phyloP scores from a whole-genome alignment of 1,140 invertebrate genomes.

The Bombyx mori region ASM3026992v2 NC_085107.1:17713001-17713500 shows the following conservation, averaged over 20 bases:
- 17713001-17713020: too few species aligned
- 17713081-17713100: too few species aligned
- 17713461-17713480: conserved; percentile 67
- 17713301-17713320: conserved; percentile 62
- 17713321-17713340: conserved; percentile 49
- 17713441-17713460: conserved; percentile 24
- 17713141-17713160: too few species aligned
- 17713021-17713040: too few species aligned
- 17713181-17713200: too few species aligned
- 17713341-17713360: conserved; percentile 53
- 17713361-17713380: conserved; percentile 59
- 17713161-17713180: too few species aligned
- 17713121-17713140: too few species aligned
- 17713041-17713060: too few species aligned
- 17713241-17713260: conserved; percentile 35
- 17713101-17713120: too few species aligned
- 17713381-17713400: conserved; percentile 68
- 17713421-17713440: conserved; percentile 49
- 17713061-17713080: too few species aligned
- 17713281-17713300: conserved; percentile 23
- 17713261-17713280: neutral
- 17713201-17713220: conserved; percentile 10
- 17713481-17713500: conserved; percentile 65
- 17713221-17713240: conserved; percentile 38
- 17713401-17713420: conserved; percentile 71